phyloP scores from a whole-genome alignment of 2,888 invertebrate genomes.

The Cybosia mesomella region DNA sequence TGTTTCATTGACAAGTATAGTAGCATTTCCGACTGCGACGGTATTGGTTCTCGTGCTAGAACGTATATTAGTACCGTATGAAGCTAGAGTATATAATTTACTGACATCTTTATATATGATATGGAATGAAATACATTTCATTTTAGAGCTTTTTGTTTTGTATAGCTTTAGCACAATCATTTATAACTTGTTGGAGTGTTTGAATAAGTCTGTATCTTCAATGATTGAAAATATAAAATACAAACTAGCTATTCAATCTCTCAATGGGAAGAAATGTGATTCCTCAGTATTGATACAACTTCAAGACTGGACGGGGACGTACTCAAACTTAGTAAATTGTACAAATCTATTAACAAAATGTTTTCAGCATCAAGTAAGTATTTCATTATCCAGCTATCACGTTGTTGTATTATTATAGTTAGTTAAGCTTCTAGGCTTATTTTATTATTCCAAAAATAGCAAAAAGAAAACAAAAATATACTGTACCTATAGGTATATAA shows the following conservation, averaged over 20 bases:
- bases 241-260: neutral
- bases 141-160: constrained; percentile 16
- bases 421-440: no score
- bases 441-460: no score
- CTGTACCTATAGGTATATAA: no score
- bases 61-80: neutral
- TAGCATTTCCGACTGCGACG: neutral
- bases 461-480: no score
- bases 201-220: constrained; percentile 9
- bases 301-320: constrained; percentile 12
- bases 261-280: neutral
- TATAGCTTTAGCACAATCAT: neutral
- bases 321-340: constrained; percentile 23
- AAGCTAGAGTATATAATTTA: neutral
- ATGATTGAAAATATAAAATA: neutral
- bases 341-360: constrained; percentile 19
- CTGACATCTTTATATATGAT: neutral
- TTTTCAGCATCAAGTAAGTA: constrained; percentile 14
- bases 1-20: neutral
- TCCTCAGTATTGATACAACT: neutral
- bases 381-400: neutral
- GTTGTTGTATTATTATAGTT: no score
- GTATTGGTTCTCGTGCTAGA: neutral
- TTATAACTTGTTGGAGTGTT: constrained; percentile 11
- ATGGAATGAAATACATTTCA: constrained; percentile 7